Evolutionary conservation across 2,888 invertebrate species (phyloP), one percentile per base, ranked within the genome.

Genomic region (Argyresthia albistria): DNA sequence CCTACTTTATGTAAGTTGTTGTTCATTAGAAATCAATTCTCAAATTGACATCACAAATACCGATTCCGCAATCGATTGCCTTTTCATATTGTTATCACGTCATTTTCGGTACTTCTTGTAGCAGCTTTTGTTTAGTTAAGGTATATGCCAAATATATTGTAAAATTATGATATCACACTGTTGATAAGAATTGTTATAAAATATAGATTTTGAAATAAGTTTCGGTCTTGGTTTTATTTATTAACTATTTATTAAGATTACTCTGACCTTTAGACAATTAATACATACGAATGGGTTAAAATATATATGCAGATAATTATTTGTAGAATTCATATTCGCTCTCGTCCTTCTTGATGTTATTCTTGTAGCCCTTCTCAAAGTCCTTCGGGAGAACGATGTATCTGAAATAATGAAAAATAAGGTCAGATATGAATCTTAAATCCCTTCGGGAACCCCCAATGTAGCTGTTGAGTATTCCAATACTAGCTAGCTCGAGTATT

Each of bases 311-410:
- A 39, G 39, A 35, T 11, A 16, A 16, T 91, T 97, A 99, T 91
- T 98, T 99, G 86, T 99, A 99, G 88, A 99, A 99, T 78, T 99
- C 99, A 70, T 99, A 98, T 89, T 99, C 99, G 66, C 97, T 95
- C 78, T 98, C 98, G 80, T 99, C 99, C 76, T 99, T 99, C 88
- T 99, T 99, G 71, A 98, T 98, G 73, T 99, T 99, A 74, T 98
- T 99, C 76, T 99, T 99, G 89, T 99, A 99, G 42, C 98, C 99
- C 77, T 99, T 99, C 76, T 99, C 99, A 69, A 99, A 99, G 88
- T 99, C 99, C 88, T 99, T 99, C 7, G 97, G 96, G 53, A 99
- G 89, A 4, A 99, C 99, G 62, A 99, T 98, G 79, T 99, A 98
- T 58, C 88, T 88, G 73, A 54, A 77, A 75, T 35, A 52, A 59